These are phyloP conservation scores for Paracyprichromis sp. DNA, from an alignment of 2,113 vertebrate species.

Conservation along the genomic window DNA sequence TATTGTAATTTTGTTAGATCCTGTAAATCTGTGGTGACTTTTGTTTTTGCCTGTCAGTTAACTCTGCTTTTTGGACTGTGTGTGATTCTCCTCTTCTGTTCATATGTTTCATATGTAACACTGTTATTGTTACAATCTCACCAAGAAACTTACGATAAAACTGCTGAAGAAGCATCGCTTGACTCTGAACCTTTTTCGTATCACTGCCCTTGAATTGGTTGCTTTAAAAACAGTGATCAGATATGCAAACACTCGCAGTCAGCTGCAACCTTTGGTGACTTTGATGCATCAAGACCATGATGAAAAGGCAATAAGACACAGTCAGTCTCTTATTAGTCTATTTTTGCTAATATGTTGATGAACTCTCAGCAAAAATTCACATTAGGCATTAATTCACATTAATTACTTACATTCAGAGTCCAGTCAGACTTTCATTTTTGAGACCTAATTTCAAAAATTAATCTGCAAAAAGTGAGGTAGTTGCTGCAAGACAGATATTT, in stretches of 20 bases:
- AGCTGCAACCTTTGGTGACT: neutral
- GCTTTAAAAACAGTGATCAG: neutral
- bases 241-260: neutral
- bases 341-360: neutral
- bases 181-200: neutral
- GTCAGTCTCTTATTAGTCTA: neutral
- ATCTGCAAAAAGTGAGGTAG: neutral
- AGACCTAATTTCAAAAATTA: neutral
- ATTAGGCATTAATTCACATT: neutral
- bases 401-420: neutral
- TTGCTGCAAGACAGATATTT: neutral
- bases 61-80: neutral
- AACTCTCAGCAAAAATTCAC: neutral
- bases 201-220: neutral
- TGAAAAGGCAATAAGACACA: neutral
- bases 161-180: neutral
- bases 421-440: neutral
- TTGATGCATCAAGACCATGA: neutral
- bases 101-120: slow-evolving; percentile 11
- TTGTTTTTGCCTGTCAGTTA: neutral
- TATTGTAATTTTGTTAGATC: neutral
- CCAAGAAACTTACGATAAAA: slow-evolving; percentile 29
- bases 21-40: neutral
- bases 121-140: slow-evolving; percentile 13
- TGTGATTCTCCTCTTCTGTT: neutral